Base-by-base conservation (phyloP, 1,140 invertebrate genomes). In the Bradysia coprophila region DNA sequence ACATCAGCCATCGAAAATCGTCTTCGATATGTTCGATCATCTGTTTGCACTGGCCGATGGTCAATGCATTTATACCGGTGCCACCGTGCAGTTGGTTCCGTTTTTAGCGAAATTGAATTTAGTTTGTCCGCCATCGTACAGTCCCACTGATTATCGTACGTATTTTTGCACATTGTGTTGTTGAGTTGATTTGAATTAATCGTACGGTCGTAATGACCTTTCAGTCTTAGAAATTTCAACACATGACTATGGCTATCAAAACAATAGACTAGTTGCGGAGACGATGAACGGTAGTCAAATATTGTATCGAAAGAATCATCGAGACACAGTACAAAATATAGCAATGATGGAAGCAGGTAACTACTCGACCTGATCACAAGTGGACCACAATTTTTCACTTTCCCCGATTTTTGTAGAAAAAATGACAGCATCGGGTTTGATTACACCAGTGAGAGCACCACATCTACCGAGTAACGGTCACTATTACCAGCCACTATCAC, bases 21-120 rank as follows among this genome's bases (percentile, higher is more conserved):
- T 92, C 1, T 85, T 94, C 51, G 76, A 82, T 50, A 85, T 88
- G 74, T 88, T 94, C 60, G 89, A 95, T 62, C 77, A 87, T 58
- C 54, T 93, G 8, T 91, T 90, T 57, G 76, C 83, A 11, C 56
- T 95, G 3, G 75, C 76, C 1, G 75, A 78, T 33, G 89, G 89
- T 1, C 66, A 72, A 42, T 92, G 87, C 54, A 75, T 90, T 6
- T 93, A 90, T 55, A 72, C 80, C 43, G 89, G 90, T 16, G 72
- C 75, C 4, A 68, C 78, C 0, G 58, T 66, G 21, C 72, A 75
- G 36, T 57, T 93, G 3, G 63, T 93, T 16, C 79, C 85, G 2
- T 93, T 83, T 62, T 64, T 93, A 40, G 62, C 69, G 21, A 68
- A 73, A 39, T 64, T 79, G 33, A 71, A 75, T 34, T 63, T 92